phyloP scores from a whole-genome alignment of 2,797 vertebrate genomes.

The Coregonus sp. region DNA sequence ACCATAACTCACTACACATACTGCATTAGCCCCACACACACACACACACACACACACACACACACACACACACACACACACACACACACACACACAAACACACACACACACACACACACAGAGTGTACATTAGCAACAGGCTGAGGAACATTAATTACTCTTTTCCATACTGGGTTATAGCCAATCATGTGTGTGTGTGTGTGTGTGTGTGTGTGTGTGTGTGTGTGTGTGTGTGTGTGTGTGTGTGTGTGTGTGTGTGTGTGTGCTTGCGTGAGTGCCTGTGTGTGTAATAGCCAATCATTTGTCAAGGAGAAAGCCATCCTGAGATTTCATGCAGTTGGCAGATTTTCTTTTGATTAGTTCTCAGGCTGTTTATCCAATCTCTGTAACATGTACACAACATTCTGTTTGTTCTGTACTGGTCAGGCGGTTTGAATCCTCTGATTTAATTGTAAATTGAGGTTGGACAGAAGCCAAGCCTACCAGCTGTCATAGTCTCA shows the following conservation, averaged over 20 bases:
- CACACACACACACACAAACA: constrained; percentile 16
- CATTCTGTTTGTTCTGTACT: not conserved
- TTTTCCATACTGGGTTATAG: no score
- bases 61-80: not conserved
- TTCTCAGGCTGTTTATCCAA: not conserved
- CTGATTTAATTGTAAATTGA: no score
- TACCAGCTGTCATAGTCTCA: no score
- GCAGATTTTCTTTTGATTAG: constrained; percentile 51
- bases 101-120: constrained; percentile 20
- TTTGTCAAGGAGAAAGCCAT: constrained; percentile 39
- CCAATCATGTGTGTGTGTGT: constrained; percentile 10
- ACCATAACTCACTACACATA: not conserved
- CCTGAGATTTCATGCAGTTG: constrained; percentile 53
- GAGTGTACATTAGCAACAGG: constrained; percentile 18
- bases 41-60: not conserved
- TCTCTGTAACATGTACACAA: no score
- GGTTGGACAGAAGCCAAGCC: no score
- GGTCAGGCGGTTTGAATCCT: not conserved
- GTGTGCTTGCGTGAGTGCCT: no score
- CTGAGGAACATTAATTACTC: constrained; percentile 46
- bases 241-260: no score
- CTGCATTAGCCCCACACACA: not conserved
- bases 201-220: no score
- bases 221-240: no score
- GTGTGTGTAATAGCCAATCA: constrained; percentile 43